phyloP scores from a whole-genome alignment of 1,140 invertebrate genomes.

The Drosophila truncata region DNA sequence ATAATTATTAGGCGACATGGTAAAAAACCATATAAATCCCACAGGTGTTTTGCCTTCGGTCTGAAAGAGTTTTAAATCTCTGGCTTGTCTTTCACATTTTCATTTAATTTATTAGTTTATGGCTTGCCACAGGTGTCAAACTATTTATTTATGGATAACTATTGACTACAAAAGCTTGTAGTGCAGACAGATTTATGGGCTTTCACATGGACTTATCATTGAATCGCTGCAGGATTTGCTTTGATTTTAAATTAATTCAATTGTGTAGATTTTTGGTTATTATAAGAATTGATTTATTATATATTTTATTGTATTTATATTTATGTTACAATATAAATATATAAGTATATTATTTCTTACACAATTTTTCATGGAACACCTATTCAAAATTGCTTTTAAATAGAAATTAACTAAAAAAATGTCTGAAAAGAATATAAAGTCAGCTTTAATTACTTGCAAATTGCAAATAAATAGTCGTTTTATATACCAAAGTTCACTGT shows the following conservation, averaged over 20 bases:
- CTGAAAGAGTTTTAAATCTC: neutral
- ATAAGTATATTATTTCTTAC: too few species aligned
- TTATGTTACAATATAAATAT: too few species aligned
- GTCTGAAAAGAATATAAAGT: too few species aligned
- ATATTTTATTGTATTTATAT: too few species aligned
- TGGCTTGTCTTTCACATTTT: neutral
- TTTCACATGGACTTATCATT: neutral
- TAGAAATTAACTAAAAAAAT: fast-evolving
- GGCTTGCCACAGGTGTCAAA: neutral
- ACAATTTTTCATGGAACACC: neutral
- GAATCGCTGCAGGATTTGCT: neutral
- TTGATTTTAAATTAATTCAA: neutral
- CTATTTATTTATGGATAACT: neutral
- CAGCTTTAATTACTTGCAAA: neutral
- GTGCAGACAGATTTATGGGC: neutral
- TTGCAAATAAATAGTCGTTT: too few species aligned
- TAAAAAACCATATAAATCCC: neutral
- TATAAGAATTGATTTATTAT: neutral
- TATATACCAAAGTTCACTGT: neutral
- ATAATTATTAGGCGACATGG: neutral
- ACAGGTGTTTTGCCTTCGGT: neutral
- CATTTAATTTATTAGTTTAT: neutral
- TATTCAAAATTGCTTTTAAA: neutral
- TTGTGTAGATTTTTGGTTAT: neutral
- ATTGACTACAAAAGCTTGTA: too few species aligned